Percentiles rank a stretch among this genome's conserved stretches.
Conservation (phyloP, 2,113 vertebrate species). For the Chaetodon trifascialis region DNA sequence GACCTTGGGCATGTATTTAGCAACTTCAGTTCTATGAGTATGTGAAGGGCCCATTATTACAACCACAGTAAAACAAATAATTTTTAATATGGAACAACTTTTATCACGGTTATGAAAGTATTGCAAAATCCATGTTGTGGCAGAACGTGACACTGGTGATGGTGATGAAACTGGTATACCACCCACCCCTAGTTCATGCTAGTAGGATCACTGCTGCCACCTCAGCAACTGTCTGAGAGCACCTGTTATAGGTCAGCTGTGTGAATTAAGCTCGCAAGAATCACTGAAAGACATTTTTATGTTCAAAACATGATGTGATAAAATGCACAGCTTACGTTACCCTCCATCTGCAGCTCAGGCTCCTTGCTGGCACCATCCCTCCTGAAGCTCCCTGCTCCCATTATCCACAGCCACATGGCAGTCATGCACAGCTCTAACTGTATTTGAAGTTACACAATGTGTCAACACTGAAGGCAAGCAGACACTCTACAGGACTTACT, state of each 20-base stretch:
- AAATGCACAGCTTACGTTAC: background rate
- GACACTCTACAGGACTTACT: conserved; percentile 1
- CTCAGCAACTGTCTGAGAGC: background rate
- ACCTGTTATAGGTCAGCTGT: background rate
- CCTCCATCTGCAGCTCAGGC: background rate
- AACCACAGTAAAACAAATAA: no score
- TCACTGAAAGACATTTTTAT: background rate
- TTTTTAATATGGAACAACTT: no score
- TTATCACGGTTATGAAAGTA: no score
- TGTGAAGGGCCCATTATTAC: no score
- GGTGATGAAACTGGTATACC: no score
- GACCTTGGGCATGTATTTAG: no score
- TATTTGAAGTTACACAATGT: conserved; percentile 22
- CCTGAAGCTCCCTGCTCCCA: conserved; percentile 7
- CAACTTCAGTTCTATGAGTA: no score
- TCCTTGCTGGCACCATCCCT: background rate
- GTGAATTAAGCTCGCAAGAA: background rate
- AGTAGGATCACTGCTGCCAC: background rate
- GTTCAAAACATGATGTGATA: background rate
- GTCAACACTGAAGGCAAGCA: conserved; percentile 13
- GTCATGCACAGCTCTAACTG: conserved; percentile 17
- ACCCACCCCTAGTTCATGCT: no score
- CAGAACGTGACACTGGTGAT: no score
- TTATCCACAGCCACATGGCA: conserved; percentile 27
- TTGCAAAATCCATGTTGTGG: no score